Conservation (phyloP, 2,113 vertebrate genomes). For the Lynx canadensis region DNA sequence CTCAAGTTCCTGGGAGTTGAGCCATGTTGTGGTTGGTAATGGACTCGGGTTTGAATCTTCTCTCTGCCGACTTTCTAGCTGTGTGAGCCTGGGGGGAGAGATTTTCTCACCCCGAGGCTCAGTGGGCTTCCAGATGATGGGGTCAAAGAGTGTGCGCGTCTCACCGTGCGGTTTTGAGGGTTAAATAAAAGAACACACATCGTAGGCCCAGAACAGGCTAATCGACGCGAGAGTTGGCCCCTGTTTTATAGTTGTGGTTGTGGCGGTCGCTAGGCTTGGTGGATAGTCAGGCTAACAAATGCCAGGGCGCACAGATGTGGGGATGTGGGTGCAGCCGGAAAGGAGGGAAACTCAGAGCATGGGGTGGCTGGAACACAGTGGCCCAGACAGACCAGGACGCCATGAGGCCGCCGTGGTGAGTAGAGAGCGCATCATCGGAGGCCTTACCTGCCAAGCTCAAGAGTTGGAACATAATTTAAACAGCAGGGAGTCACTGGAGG, state of each 20-base stretch:
- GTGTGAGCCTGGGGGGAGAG: not conserved
- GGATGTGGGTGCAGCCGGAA: not conserved
- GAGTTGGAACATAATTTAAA: fast-evolving
- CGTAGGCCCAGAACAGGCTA: fast-evolving
- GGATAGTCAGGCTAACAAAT: fast-evolving
- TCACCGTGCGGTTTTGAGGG: not conserved
- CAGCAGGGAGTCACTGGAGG: fast-evolving
- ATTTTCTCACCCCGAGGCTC: not conserved
- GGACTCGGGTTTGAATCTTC: not conserved
- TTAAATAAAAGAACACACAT: fast-evolving
- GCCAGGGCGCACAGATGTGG: fast-evolving
- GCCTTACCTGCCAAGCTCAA: fast-evolving
- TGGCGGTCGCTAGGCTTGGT: not conserved
- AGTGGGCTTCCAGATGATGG: not conserved
- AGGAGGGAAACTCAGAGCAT: not conserved
- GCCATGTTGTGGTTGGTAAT: fast-evolving
- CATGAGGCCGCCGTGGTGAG: too few species aligned
- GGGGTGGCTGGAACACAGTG: not conserved
- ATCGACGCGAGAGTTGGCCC: fast-evolving
- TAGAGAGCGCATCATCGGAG: fast-evolving
- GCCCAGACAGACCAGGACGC: fast-evolving
- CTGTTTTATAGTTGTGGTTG: not conserved
- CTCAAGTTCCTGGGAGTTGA: not conserved
- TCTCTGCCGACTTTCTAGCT: fast-evolving
- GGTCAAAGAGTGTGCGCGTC: fast-evolving